Evolutionary conservation across 2,888 invertebrate genomes (phyloP), one percentile per base, ranked within the genome.

Genomic region (Pachycephus smyrnensis): DNA sequence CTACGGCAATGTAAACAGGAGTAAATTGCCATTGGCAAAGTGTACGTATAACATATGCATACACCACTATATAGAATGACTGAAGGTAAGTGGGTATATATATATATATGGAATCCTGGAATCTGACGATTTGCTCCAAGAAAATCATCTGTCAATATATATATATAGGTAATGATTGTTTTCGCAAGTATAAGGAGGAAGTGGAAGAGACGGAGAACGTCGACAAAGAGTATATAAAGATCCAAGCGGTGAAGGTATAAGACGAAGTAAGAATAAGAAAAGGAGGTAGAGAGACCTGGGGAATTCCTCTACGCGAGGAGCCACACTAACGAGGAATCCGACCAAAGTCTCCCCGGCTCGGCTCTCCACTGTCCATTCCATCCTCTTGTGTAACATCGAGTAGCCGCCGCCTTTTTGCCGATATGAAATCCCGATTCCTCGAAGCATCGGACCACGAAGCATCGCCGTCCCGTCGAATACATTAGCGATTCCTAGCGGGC

Each of bases 401-500:
- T 79, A 77, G 76, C 82, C 79, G 81, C 76, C 79, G 79, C 79
- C 81, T 87, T 87, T 87, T 86, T 85, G 83, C 82, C 83, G 77
- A 84, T 84, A 87, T 86, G 85, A 85, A 89, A 88, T 87, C 81
- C 84, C 83, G 82, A 87, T 89, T 87, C 88, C 83, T 81, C 86
- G 88, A 88, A 89, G 84, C 83, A 71, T 71, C 71, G 71, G 55
- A 55, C 55, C 55, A 23, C 55, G 55, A 23, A 23, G 55, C 55
- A 23, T 23, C 71, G 71, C 9, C 71, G 71, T 71, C 80, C 79
- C 84, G 81, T 84, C 85, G 87, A 88, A 87, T 87, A 85, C 87
- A 89, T 90, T 89, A 87, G 87, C 86, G 86, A 90, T 88, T 89
- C 87, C 84, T 86, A 86, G 87, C 85, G 85, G 86, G 86, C 84